Percentiles rank a stretch among this genome's conserved stretches.
phyloP scores from a whole-genome alignment of 2,797 vertebrate genomes.

The Cynopterus sphinx region DNA sequence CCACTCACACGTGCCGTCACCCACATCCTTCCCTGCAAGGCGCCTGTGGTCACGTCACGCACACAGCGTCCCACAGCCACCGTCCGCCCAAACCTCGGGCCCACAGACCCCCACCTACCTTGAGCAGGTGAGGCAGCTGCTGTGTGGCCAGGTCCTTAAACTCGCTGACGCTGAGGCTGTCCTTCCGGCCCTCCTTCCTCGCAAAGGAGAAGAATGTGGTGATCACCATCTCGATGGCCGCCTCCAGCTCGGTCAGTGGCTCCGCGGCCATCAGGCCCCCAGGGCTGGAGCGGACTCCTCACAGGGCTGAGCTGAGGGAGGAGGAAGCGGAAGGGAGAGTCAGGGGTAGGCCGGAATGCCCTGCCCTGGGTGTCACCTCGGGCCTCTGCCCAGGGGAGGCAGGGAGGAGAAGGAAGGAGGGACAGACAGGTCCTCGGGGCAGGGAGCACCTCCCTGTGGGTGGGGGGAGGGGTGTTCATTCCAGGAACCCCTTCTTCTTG shows the following conservation, averaged over 20 bases:
- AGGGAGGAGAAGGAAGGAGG: neutral
- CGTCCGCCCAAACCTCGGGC: neutral
- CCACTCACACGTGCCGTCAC: neutral
- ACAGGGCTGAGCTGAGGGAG: neutral
- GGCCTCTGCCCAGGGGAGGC: neutral
- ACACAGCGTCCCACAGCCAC: neutral
- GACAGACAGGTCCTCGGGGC: neutral
- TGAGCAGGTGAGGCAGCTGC: slow-evolving; percentile 84
- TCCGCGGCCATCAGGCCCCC: slow-evolving; percentile 68
- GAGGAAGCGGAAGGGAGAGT: neutral
- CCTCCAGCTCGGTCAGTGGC: slow-evolving; percentile 82
- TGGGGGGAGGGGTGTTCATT: neutral
- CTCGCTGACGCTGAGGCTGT: slow-evolving; percentile 73
- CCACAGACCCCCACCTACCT: slow-evolving; percentile 75
- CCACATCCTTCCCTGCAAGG: neutral
- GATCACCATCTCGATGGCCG: slow-evolving; percentile 82
- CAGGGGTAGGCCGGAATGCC: neutral
- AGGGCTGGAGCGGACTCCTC: neutral
- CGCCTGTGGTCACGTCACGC: neutral
- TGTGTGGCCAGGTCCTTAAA: slow-evolving; percentile 82
- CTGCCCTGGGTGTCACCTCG: neutral
- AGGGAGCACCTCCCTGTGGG: neutral
- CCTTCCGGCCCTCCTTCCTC: slow-evolving; percentile 75
- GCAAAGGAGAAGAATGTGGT: slow-evolving; percentile 77
- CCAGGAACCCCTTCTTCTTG: neutral